Evolutionary conservation across 2,113 vertebrate genomes (phyloP).

Genomic region (Riparia riparia): DNA sequence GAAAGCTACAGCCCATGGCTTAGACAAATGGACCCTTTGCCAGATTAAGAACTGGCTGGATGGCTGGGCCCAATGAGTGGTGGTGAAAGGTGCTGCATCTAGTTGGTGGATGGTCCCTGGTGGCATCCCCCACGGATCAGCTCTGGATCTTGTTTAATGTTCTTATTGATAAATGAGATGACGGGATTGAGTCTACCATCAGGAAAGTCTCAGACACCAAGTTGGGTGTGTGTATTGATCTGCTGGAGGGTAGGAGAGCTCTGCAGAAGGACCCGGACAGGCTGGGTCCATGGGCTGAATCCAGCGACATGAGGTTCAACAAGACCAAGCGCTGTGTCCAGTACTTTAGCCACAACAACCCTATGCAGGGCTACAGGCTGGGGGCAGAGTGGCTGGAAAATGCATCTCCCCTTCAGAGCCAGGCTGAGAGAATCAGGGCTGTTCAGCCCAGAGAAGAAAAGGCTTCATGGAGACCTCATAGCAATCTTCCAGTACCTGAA

Average conservation of each 20-base stretch:
- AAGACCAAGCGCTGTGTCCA: not conserved
- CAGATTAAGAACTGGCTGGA: not conserved
- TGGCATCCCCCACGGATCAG: rapidly evolving
- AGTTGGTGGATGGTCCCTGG: not conserved
- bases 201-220: not conserved
- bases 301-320: rapidly evolving
- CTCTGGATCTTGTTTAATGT: not conserved
- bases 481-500: not conserved
- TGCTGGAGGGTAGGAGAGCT: not conserved
- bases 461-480: not conserved
- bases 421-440: not conserved
- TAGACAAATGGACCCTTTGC: not conserved
- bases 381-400: not conserved
- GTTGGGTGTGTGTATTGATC: not conserved
- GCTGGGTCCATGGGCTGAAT: not conserved
- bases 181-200: not conserved
- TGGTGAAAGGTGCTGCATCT: not conserved
- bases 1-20: not conserved
- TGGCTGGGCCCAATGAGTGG: not conserved
- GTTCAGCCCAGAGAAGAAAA: not conserved
- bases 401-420: rapidly evolving
- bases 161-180: not conserved
- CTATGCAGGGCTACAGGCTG: not conserved
- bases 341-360: not conserved
- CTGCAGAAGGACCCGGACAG: not conserved